Conservation (phyloP, 2,113 vertebrate species). For the Bufo bufo region DNA sequence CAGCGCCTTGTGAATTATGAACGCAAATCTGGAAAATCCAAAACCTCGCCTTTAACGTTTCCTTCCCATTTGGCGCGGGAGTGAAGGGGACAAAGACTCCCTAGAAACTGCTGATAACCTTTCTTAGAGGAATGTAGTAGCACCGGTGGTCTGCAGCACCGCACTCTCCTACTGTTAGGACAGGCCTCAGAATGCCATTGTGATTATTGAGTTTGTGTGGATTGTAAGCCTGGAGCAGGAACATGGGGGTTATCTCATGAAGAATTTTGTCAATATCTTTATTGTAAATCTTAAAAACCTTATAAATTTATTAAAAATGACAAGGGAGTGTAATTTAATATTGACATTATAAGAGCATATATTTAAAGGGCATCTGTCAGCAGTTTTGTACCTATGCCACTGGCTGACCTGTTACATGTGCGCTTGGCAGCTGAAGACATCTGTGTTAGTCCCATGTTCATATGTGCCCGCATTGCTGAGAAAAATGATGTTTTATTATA, state of each 20-base stretch:
- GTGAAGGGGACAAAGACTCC: slow-evolving; percentile 64
- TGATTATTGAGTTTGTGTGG: slow-evolving; percentile 19
- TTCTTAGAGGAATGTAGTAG: slow-evolving; percentile 69
- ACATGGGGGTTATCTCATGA: background rate
- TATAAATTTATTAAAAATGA: slow-evolving; percentile 98
- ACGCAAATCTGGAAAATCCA: slow-evolving; percentile 86
- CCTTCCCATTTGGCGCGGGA: slow-evolving; percentile 84
- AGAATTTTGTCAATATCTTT: slow-evolving; percentile 72
- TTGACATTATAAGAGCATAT: background rate
- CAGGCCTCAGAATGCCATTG: slow-evolving; percentile 65
- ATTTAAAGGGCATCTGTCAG: too few relatives aligned
- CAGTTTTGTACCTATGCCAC: too few relatives aligned
- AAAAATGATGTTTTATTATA: too few relatives aligned
- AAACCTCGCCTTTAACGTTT: slow-evolving; percentile 68
- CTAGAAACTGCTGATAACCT: slow-evolving; percentile 69
- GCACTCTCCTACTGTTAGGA: slow-evolving; percentile 64
- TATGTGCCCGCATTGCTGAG: too few relatives aligned
- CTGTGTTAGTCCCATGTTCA: too few relatives aligned
- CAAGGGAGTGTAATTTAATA: background rate
- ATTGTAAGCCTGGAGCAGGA: background rate
- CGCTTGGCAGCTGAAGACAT: too few relatives aligned
- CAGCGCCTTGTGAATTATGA: slow-evolving; percentile 98
- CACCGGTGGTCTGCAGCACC: slow-evolving; percentile 68
- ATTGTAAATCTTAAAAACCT: slow-evolving; percentile 93
- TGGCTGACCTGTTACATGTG: too few relatives aligned